phyloP scores from a whole-genome alignment of 2,797 vertebrate genomes.

The Poecile montanus region DNA sequence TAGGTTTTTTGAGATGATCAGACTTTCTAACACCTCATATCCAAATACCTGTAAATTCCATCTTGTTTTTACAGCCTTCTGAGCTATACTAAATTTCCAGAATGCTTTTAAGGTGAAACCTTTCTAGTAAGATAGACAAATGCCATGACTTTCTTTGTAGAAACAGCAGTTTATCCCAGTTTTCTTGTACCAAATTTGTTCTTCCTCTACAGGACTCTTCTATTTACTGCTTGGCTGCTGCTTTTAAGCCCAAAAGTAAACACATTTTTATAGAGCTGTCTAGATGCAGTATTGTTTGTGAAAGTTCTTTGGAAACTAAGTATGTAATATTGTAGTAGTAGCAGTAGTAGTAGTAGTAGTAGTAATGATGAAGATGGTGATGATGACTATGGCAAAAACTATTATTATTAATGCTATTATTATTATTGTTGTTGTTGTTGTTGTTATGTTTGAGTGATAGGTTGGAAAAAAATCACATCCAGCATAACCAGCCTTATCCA shows the following conservation, averaged over 20 bases:
- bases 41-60: background rate
- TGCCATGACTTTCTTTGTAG: background rate
- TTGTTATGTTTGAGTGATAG: background rate
- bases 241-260: background rate
- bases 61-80: background rate
- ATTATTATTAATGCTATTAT: background rate
- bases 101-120: background rate
- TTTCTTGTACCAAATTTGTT: background rate
- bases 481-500: background rate
- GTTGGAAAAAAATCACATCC: background rate
- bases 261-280: background rate
- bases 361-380: background rate
- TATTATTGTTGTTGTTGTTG: too few species aligned
- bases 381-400: background rate
- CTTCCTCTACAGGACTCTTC: background rate
- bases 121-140: slow-evolving; percentile 6
- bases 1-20: background rate
- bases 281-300: background rate
- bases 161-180: background rate
- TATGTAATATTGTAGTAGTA: background rate
- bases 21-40: background rate
- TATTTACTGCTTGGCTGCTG: background rate
- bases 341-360: background rate
- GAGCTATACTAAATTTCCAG: background rate
- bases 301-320: background rate